These are phyloP conservation scores for Chironomus riparius DNA, from an alignment of 2,888 invertebrate genomes.

Conservation along the genomic window DNA sequence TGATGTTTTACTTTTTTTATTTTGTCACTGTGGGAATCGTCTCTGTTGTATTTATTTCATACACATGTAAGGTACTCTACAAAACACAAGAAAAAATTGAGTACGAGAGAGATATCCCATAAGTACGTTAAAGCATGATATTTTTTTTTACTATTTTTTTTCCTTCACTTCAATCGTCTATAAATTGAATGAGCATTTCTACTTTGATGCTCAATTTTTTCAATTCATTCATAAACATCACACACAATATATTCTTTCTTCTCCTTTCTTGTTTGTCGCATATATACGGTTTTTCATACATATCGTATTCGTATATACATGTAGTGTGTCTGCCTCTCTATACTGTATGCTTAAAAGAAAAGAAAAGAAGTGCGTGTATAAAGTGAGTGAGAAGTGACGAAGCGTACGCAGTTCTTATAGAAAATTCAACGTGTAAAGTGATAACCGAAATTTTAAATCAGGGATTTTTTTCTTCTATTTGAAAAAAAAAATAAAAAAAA, in stretches of 20 bases:
- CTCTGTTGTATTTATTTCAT: not conserved
- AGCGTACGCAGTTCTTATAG: constrained; percentile 9
- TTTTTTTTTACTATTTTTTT: not conserved
- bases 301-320: no score
- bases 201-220: not conserved
- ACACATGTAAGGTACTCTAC: no score
- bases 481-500: not conserved
- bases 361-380: constrained; percentile 10
- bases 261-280: not conserved
- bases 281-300: not conserved
- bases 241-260: not conserved
- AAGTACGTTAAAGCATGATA: not conserved
- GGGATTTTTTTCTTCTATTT: not conserved
- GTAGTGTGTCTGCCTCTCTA: no score
- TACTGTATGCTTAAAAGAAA: not conserved
- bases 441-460: not conserved
- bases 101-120: no score
- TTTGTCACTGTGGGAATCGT: not conserved
- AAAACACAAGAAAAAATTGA: no score
- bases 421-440: not conserved
- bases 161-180: not conserved
- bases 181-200: not conserved
- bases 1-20: not conserved
- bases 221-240: constrained; percentile 19
- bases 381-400: constrained; percentile 7